Evolutionary conservation across 2,797 vertebrate genomes (phyloP).

Genomic region (Nyctibius grandis): DNA sequence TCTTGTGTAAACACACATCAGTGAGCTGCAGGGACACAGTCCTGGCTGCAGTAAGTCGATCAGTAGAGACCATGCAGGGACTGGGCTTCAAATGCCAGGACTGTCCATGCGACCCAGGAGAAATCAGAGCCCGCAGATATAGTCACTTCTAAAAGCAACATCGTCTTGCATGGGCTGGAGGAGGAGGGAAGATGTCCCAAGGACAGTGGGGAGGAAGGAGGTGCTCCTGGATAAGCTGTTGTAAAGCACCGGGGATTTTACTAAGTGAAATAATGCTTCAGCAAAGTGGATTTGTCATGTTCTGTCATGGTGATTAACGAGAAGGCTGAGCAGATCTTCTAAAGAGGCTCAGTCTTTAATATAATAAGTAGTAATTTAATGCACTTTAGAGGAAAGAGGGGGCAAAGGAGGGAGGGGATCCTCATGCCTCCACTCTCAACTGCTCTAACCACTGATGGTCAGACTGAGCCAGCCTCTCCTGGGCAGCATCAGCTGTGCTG

Average conservation of each 20-base stretch:
- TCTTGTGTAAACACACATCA: slow-evolving; percentile 37
- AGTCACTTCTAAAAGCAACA: background rate
- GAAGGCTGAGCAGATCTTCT: background rate
- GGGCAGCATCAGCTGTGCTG: fast-evolving
- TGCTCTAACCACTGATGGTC: fast-evolving
- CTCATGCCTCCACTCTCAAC: background rate
- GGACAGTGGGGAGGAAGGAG: background rate
- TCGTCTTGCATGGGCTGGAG: background rate
- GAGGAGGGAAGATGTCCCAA: background rate
- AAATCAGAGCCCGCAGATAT: background rate
- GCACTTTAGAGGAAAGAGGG: background rate
- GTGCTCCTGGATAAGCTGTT: background rate
- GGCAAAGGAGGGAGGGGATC: background rate
- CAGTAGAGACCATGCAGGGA: background rate
- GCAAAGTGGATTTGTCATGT: background rate
- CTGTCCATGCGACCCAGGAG: fast-evolving
- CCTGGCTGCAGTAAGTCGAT: background rate
- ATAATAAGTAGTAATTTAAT: background rate
- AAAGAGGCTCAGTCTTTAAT: background rate
- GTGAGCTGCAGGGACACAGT: background rate
- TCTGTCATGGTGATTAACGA: background rate
- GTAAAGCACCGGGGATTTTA: background rate
- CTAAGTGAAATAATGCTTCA: background rate
- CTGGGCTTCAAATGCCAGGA: background rate
- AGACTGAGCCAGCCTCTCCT: background rate